phyloP scores from a whole-genome alignment of 2,888 invertebrate genomes.

The Altica lythri region DNA sequence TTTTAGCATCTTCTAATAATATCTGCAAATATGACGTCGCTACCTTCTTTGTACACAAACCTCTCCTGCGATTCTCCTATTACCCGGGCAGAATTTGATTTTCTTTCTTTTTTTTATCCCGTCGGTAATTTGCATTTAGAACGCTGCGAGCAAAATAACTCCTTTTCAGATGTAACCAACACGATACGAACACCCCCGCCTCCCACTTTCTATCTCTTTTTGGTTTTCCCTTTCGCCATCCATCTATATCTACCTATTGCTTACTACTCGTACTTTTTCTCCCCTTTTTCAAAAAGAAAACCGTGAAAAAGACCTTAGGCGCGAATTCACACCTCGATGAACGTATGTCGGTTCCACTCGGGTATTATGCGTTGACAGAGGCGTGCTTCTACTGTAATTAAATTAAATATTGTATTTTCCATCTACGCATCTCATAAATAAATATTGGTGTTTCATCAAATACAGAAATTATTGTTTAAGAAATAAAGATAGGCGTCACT shows the following conservation, averaged over 20 bases:
- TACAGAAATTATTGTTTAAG: too few relatives aligned
- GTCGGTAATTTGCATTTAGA: slow-evolving; percentile 44
- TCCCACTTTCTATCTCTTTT: slow-evolving; percentile 7
- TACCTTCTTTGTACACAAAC: slow-evolving; percentile 6
- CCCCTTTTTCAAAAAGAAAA: slow-evolving; percentile 11
- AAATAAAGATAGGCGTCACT: too few relatives aligned
- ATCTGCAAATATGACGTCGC: slow-evolving; percentile 1
- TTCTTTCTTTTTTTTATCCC: slow-evolving; percentile 37
- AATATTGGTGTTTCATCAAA: too few relatives aligned
- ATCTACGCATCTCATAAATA: too few relatives aligned
- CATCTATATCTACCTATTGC: slow-evolving; percentile 10
- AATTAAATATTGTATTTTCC: slow-evolving; percentile 5
- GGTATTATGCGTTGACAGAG: not conserved
- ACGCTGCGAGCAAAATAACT: slow-evolving; percentile 38
- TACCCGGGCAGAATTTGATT: slow-evolving; percentile 42
- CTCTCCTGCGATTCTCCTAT: slow-evolving; percentile 35
- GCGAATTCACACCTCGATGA: slow-evolving; percentile 12
- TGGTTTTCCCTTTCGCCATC: not conserved
- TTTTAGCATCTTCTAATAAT: too few relatives aligned
- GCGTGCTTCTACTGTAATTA: slow-evolving; percentile 7
- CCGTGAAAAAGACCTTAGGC: slow-evolving; percentile 14
- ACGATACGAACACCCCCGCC: slow-evolving; percentile 25
- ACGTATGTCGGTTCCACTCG: slow-evolving; percentile 8
- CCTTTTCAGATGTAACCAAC: slow-evolving; percentile 35
- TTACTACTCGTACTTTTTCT: slow-evolving; percentile 11